Conservation (phyloP, 2,113 vertebrate genomes). For the Tragelaphus scriptus region DNA sequence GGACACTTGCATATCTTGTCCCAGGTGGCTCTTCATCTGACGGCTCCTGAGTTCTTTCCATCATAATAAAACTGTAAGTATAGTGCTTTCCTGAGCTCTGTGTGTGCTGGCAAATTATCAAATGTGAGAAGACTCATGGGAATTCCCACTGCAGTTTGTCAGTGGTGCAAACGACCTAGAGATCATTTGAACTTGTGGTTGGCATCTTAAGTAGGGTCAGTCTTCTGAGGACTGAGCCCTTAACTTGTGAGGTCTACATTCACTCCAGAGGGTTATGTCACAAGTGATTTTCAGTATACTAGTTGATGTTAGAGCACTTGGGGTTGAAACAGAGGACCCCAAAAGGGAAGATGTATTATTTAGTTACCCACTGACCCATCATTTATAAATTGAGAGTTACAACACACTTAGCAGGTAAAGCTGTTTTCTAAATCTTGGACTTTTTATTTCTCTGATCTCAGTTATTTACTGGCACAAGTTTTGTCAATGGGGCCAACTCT, state of each 20-base stretch:
- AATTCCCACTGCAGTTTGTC: background rate
- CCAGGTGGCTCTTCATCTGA: background rate
- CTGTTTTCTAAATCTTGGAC: background rate
- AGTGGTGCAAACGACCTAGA: background rate
- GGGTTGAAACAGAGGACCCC: background rate
- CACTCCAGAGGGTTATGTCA: background rate
- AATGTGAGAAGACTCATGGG: background rate
- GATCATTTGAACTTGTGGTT: background rate
- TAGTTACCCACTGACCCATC: background rate
- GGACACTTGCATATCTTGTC: background rate
- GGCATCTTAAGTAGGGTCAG: background rate
- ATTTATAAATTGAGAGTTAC: background rate
- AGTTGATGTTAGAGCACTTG: background rate
- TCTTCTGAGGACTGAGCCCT: background rate
- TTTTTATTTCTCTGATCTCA: background rate
- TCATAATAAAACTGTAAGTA: background rate
- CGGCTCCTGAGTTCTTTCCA: background rate
- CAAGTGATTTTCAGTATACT: background rate
- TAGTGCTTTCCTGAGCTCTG: background rate
- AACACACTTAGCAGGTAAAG: background rate
- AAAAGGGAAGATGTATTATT: background rate
- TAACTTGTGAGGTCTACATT: background rate
- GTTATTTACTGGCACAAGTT: background rate
- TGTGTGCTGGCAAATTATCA: background rate
- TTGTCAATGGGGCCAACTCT: background rate